Evolutionary conservation across 1,140 invertebrate species (phyloP).

Genomic region (Drosophila arizonae): DNA sequence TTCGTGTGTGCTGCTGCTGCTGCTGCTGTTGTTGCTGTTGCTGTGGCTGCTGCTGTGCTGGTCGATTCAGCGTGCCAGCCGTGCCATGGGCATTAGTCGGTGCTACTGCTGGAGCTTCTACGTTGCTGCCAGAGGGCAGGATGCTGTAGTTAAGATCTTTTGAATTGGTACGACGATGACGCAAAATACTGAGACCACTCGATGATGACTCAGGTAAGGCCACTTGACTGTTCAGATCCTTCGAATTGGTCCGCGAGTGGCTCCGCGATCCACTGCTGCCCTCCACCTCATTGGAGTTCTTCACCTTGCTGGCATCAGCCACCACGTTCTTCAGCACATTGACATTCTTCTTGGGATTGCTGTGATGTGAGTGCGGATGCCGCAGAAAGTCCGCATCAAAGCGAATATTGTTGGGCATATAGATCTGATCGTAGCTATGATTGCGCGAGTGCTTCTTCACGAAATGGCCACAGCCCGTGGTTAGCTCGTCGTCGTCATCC

Average conservation of each 20-base stretch:
- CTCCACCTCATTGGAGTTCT: slow-evolving; percentile 79
- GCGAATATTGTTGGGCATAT: slow-evolving; percentile 82
- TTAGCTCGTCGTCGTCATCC: slow-evolving; percentile 77
- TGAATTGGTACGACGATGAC: slow-evolving; percentile 85
- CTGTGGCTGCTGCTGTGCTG: slow-evolving; percentile 8
- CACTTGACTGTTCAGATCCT: slow-evolving; percentile 82
- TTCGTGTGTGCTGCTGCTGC: slow-evolving; percentile 52
- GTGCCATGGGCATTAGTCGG: slow-evolving; percentile 9
- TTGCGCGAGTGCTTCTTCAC: slow-evolving; percentile 82
- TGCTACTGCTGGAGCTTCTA: slow-evolving; percentile 9
- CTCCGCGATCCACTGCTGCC: slow-evolving; percentile 48
- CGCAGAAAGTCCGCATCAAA: slow-evolving; percentile 80
- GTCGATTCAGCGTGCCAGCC: background rate
- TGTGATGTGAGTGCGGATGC: slow-evolving; percentile 61
- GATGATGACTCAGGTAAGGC: slow-evolving; percentile 30
- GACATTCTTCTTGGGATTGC: slow-evolving; percentile 75
- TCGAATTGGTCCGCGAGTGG: slow-evolving; percentile 85
- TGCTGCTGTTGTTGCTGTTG: slow-evolving; percentile 21
- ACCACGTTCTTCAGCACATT: slow-evolving; percentile 78
- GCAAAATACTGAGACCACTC: slow-evolving; percentile 83
- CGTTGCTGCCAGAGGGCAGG: slow-evolving; percentile 36
- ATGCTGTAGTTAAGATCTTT: slow-evolving; percentile 82
- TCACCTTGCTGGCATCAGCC: slow-evolving; percentile 54
- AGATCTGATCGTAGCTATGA: slow-evolving; percentile 82
- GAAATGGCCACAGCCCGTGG: slow-evolving; percentile 76